Conservation (phyloP, 1,140 invertebrate genomes). For the Lamellibrachia luymesi region DNA sequence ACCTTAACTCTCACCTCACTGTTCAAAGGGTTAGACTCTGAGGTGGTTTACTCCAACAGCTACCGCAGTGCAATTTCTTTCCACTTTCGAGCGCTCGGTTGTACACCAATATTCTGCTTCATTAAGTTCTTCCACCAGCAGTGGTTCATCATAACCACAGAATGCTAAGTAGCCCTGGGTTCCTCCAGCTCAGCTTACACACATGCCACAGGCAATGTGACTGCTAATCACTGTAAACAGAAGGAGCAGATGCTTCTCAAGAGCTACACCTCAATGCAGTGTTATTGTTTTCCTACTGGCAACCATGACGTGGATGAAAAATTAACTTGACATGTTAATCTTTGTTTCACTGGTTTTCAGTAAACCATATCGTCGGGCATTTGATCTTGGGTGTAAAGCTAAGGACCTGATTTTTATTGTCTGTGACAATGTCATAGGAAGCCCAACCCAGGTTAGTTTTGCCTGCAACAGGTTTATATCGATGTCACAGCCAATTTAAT, state of each 20-base stretch:
- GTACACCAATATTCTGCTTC: background rate
- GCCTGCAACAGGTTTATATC: background rate
- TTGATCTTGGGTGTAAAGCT: background rate
- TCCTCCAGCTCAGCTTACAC: background rate
- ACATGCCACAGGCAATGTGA: background rate
- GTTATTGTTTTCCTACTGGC: background rate
- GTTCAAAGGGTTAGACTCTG: background rate
- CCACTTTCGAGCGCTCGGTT: background rate
- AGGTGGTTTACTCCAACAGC: background rate
- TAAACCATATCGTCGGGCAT: background rate
- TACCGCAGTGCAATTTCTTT: background rate
- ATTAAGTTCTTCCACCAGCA: background rate
- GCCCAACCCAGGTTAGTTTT: background rate
- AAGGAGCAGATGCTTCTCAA: background rate
- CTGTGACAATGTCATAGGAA: background rate
- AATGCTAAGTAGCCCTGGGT: background rate
- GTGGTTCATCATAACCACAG: background rate
- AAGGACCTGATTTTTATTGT: background rate
- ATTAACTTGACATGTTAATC: background rate
- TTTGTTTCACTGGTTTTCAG: background rate
- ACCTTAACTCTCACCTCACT: background rate
- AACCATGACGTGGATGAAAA: background rate
- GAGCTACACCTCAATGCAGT: background rate
- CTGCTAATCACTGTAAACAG: background rate
- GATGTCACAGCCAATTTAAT: background rate